phyloP scores from a whole-genome alignment of 2,113 vertebrate species.

The Petromus typicus region DNA sequence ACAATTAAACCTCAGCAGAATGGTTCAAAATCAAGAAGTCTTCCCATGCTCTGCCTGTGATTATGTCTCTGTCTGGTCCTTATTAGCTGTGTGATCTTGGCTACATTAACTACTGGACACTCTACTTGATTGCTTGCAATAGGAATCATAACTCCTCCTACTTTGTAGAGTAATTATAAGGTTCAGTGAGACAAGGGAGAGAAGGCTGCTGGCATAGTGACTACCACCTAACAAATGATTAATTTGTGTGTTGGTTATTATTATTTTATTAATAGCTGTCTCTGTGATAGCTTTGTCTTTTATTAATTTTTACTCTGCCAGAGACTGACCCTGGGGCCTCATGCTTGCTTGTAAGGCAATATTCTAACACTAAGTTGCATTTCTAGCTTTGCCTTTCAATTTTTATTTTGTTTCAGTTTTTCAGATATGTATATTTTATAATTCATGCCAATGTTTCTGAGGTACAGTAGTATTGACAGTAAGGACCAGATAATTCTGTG shows the following conservation, averaged over 20 bases:
- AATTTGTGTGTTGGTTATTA: background rate
- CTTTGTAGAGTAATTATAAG: background rate
- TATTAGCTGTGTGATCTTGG: background rate
- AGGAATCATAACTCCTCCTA: background rate
- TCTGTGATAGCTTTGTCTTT: background rate
- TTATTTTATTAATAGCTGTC: background rate
- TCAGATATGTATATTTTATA: background rate
- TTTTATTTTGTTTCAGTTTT: constrained; percentile 28
- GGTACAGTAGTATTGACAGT: background rate
- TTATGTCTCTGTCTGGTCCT: background rate
- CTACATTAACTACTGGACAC: background rate
- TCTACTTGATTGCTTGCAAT: background rate
- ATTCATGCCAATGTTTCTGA: background rate
- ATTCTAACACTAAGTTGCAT: background rate
- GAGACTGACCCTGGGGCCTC: no score
- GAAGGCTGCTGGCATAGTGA: background rate
- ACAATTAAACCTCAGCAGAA: accelerated
- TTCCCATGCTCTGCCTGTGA: accelerated
- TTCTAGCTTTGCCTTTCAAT: background rate
- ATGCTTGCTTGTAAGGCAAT: background rate
- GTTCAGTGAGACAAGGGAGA: background rate
- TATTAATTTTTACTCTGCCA: background rate
- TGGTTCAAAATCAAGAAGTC: background rate
- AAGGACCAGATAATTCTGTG: background rate
- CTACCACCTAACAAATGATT: background rate